Percentiles rank a stretch among this genome's conserved stretches.
Conservation (phyloP, 30 jellyfish, hydroid and myxozoan species). For the Aurelia aurita region DNA sequence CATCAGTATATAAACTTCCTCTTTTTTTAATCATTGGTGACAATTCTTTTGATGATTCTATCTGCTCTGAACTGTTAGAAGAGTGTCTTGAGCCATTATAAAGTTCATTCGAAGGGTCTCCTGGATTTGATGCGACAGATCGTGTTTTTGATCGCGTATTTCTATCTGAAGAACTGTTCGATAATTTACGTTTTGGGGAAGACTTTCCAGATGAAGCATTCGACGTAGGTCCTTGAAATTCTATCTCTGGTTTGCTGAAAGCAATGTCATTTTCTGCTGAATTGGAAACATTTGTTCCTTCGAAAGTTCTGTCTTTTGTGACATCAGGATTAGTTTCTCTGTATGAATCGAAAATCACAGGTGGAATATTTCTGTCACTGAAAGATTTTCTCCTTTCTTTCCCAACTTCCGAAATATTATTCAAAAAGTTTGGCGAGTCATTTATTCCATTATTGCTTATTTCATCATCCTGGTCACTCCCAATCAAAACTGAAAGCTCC, state of each 20-base stretch:
- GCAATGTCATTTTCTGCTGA: neutral
- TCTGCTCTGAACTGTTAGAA: no score
- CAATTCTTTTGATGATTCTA: neutral
- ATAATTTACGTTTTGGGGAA: conserved; percentile 1
- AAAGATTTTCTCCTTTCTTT: conserved; percentile 37
- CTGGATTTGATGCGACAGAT: neutral
- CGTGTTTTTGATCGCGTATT: neutral
- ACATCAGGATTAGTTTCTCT: neutral
- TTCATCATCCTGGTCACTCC: no score
- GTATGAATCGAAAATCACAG: neutral
- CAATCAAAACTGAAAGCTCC: no score
- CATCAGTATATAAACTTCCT: neutral
- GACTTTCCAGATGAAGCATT: neutral
- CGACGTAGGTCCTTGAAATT: neutral
- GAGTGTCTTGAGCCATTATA: no score
- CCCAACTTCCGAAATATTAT: conserved; percentile 37
- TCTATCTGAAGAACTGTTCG: neutral
- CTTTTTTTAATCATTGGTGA: neutral
- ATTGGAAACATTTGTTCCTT: neutral
- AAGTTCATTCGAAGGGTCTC: no score
- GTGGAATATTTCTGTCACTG: conserved; percentile 21
- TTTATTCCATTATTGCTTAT: no score
- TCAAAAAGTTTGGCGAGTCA: no score
- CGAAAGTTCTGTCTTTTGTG: neutral
- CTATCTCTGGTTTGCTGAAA: neutral